Evolutionary conservation across 2,888 invertebrate species (phyloP).

Genomic region (Hydropsyche betteni): DNA sequence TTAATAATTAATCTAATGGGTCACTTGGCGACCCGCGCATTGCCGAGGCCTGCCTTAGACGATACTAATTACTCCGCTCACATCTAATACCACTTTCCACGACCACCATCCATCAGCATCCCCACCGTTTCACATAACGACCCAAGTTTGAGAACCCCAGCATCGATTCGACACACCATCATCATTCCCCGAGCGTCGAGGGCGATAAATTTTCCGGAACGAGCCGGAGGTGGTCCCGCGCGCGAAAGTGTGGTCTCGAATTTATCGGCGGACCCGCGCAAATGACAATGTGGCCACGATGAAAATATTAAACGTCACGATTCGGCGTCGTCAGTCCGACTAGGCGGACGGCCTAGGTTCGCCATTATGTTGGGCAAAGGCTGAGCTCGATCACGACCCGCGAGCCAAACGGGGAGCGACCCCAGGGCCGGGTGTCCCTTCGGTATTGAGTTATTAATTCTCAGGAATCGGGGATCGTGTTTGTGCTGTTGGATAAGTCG

Average conservation of each 20-base stretch:
- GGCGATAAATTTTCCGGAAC: slow-evolving; percentile 23
- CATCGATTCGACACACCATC: neutral
- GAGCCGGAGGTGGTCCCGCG: slow-evolving; percentile 9
- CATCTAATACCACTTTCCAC: no score
- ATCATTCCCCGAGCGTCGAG: neutral
- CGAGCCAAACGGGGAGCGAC: slow-evolving; percentile 6
- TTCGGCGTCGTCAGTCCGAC: no score
- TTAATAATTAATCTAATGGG: no score
- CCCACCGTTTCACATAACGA: no score
- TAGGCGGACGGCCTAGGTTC: no score
- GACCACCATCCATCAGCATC: no score
- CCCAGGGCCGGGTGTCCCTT: slow-evolving; percentile 41
- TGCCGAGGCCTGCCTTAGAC: no score
- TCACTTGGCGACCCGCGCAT: no score
- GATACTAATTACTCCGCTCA: no score
- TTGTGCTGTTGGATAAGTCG: no score
- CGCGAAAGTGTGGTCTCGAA: slow-evolving; percentile 25
- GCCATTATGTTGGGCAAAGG: slow-evolving; percentile 17
- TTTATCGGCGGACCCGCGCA: slow-evolving; percentile 14
- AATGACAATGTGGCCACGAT: slow-evolving; percentile 29
- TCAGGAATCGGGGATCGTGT: neutral
- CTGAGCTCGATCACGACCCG: slow-evolving; percentile 32
- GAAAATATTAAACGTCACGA: slow-evolving; percentile 25
- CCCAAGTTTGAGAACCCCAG: no score
- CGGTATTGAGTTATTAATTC: slow-evolving; percentile 49